These are phyloP conservation scores for Gallinago solitaria DNA, from an alignment of 2,797 vertebrate genomes.

Conservation along the genomic window DNA sequence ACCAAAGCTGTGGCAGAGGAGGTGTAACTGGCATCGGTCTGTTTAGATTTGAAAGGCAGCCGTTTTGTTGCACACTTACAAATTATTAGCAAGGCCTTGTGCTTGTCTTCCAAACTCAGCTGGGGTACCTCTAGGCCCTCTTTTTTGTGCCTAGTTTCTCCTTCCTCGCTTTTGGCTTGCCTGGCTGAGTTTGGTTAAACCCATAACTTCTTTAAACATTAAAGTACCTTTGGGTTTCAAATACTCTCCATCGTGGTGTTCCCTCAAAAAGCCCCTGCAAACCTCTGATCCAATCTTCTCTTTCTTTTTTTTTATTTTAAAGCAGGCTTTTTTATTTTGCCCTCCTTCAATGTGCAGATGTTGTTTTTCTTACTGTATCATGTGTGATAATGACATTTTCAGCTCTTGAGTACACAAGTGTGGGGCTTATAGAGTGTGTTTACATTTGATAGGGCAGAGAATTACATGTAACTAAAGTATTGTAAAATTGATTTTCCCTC, in stretches of 20 bases:
- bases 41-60: neutral
- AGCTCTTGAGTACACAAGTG: neutral
- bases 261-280: neutral
- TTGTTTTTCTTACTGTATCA: neutral
- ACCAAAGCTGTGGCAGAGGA: neutral
- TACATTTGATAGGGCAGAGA: slow-evolving; percentile 17
- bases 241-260: neutral
- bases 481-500: neutral
- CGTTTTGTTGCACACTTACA: neutral
- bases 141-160: slow-evolving; percentile 20
- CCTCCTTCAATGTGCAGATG: neutral
- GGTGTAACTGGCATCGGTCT: neutral
- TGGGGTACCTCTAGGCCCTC: slow-evolving; percentile 9
- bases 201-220: slow-evolving; percentile 51
- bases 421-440: neutral
- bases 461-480: slow-evolving; percentile 35
- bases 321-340: neutral
- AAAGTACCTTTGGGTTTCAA: neutral
- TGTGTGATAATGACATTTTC: neutral
- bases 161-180: slow-evolving; percentile 35
- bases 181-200: slow-evolving; percentile 24
- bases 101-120: slow-evolving; percentile 8
- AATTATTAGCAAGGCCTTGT: neutral
- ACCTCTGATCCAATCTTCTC: neutral
- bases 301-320: neutral